Evolutionary conservation across 2,888 invertebrate genomes (phyloP), one percentile per base, ranked within the genome.

Genomic region (Nyleta sp.): DNA sequence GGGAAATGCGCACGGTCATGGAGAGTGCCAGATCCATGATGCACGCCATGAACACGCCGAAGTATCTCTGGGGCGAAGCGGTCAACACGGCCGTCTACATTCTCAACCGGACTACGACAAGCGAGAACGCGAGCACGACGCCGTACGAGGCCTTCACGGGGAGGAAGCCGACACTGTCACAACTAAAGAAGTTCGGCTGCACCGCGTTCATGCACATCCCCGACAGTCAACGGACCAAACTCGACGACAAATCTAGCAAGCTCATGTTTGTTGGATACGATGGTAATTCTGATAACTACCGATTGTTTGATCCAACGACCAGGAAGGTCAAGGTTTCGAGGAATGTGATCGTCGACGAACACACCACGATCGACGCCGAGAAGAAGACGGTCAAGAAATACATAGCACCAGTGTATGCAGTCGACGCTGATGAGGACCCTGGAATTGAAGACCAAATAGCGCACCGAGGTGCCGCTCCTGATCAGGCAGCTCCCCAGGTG

Each of bases 241-340:
- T 62, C 3, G 46, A 62, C 0, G 8, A 20, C n/a, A 64, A 65
- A 52, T 42, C 62, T 7, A 57, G 44, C 42, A 68, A 75, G 18
- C 15, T 35, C 0, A 53, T 81, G 0, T 68, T 81, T 20, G 81
- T 81, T 18, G 78, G 81, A 13, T 81, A 80, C 55, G 67, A 78
- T 6, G 59, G 44, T 0, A 46, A 70, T 11, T 70, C 80, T 0
- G 46, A 44, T 0, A 73, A 75, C 40, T 76, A 70, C 38, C 28
- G 73, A 0, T 20, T 75, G 22, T 71, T 68, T 17, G 57, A 78
- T 42, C 64, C 76, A 4, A 17, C 17, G 0, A 55, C 62, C 1
- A 72, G 33, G 28, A 75, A 67, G 18, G 35, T 75, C 7, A 60
- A 17, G 10, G 31, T 59, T 24, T 59, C 31, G 2, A 15, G 60